phyloP scores from a whole-genome alignment of 2,113 vertebrate genomes.

The Oreotrochilus melanogaster region DNA sequence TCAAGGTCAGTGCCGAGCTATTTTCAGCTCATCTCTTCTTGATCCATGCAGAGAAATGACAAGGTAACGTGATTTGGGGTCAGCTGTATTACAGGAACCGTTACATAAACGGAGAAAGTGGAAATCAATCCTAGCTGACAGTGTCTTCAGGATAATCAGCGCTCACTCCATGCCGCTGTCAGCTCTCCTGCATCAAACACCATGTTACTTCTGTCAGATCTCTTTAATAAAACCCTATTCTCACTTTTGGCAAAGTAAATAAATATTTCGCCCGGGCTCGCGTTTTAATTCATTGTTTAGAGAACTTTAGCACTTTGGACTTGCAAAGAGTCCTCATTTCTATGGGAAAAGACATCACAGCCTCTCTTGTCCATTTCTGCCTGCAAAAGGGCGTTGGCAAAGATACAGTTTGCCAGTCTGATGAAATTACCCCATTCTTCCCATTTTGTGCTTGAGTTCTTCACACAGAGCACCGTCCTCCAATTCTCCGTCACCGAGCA shows the following conservation, averaged over 20 bases:
- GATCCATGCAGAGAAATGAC: slow-evolving; percentile 94
- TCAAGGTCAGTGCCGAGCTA: slow-evolving; percentile 94
- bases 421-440: neutral
- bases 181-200: slow-evolving; percentile 81
- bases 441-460: neutral
- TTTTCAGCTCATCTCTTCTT: slow-evolving; percentile 94
- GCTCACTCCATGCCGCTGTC: slow-evolving; percentile 88
- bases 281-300: slow-evolving; percentile 64
- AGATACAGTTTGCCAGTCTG: neutral
- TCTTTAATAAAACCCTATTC: slow-evolving; percentile 80
- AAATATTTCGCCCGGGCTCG: slow-evolving; percentile 70
- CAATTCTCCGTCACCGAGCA: neutral
- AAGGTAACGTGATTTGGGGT: slow-evolving; percentile 92
- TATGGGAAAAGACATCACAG: neutral
- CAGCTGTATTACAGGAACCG: slow-evolving; percentile 94
- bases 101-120: slow-evolving; percentile 86
- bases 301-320: slow-evolving; percentile 52
- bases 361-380: slow-evolving; percentile 7
- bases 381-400: neutral
- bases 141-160: slow-evolving; percentile 94
- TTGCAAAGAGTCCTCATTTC: slow-evolving; percentile 28
- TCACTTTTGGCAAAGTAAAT: slow-evolving; percentile 83
- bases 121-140: slow-evolving; percentile 97
- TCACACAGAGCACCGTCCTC: neutral
- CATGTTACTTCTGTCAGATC: slow-evolving; percentile 85